These are phyloP conservation scores for Pemphigus obesinymphae DNA, from an alignment of 1,140 invertebrate genomes.

Conservation along the genomic window DNA sequence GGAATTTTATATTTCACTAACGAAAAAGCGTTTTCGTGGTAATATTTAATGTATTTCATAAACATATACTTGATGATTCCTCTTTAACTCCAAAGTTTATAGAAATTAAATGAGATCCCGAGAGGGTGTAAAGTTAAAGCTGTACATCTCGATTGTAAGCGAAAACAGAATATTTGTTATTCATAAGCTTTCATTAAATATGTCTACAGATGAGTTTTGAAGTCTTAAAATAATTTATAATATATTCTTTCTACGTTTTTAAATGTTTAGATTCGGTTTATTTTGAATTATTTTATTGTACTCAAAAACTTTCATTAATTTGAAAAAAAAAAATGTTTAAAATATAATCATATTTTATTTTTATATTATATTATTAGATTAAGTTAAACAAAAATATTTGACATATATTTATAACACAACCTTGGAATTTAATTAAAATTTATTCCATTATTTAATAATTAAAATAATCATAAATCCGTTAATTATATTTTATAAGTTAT, in stretches of 20 bases:
- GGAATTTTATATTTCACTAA: neutral
- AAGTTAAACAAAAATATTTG: neutral
- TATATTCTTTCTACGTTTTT: neutral
- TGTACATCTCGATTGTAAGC: too few species aligned
- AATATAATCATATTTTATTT: neutral
- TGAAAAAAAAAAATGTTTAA: neutral
- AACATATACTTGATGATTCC: neutral
- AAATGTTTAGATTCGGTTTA: neutral
- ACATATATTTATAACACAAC: neutral
- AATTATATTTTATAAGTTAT: neutral
- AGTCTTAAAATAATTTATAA: neutral
- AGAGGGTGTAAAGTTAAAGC: neutral
- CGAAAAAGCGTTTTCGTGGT: neutral
- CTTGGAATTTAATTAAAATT: neutral
- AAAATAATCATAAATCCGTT: neutral
- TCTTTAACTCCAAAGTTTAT: neutral
- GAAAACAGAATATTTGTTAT: neutral
- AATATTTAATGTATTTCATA: neutral
- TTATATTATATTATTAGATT: neutral
- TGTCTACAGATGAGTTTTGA: neutral
- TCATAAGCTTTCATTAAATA: neutral
- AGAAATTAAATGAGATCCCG: neutral
- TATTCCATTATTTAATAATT: neutral
- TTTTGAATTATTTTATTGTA: neutral
- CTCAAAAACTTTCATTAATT: neutral